Conservation (phyloP, 2,113 vertebrate genomes). For the Isurus oxyrinchus region DNA sequence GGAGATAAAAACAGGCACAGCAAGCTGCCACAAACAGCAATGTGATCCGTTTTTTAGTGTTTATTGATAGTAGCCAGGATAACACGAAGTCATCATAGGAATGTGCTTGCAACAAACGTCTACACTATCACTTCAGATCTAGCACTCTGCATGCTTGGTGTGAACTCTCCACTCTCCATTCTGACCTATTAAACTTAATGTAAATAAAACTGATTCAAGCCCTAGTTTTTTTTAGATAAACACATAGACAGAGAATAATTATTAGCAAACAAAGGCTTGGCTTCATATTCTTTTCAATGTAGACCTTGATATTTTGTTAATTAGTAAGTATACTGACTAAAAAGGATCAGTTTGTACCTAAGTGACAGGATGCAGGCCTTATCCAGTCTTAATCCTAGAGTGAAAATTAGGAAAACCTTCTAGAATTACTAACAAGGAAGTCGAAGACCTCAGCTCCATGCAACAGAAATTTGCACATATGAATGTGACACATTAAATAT, state of each 20-base stretch:
- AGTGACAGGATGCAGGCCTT: not conserved
- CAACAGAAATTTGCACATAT: no score
- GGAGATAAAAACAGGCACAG: not conserved
- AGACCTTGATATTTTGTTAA: not conserved
- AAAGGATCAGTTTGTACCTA: not conserved
- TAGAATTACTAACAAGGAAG: not conserved
- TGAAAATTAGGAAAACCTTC: not conserved
- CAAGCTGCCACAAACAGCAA: not conserved
- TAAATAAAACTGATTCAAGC: not conserved
- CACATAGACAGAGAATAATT: not conserved
- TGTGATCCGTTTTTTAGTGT: not conserved
- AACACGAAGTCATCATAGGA: not conserved
- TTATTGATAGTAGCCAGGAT: not conserved
- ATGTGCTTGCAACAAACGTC: not conserved
- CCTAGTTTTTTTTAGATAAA: not conserved
- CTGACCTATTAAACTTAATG: not conserved
- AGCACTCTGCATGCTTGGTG: not conserved
- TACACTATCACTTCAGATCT: not conserved
- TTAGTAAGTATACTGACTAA: not conserved
- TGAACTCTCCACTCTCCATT: not conserved
- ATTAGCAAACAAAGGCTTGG: not conserved
- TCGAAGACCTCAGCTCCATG: no score
- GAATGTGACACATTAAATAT: no score
- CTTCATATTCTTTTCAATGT: not conserved
- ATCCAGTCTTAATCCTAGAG: not conserved